Evolutionary conservation across 2,888 invertebrate genomes (phyloP), one percentile per base, ranked within the genome.

Genomic region (Dascillus cervinus): DNA sequence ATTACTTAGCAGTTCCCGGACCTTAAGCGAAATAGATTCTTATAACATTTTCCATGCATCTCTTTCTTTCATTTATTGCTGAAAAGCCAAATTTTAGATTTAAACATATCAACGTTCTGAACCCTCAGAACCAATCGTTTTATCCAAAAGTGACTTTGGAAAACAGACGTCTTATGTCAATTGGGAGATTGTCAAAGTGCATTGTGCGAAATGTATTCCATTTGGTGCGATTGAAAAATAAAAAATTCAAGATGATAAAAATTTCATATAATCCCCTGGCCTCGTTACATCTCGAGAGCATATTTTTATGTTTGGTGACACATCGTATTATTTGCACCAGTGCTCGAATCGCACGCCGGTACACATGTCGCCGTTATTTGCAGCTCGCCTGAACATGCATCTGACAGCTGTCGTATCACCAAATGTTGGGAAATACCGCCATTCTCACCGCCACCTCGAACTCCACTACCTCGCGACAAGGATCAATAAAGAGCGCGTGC

Each of bases 281-380:
- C n/a, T n/a, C n/a, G n/a, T n/a, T n/a, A 55, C 39, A 52, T 53
- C 51, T 49, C 42, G 33, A 38, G 34, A 24, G 32, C 25, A 60
- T 58, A 60, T 60, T 61, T 62, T 62, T 60, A 62, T 63, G 56
- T 52, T 52, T 51, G 50, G 54, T 63, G 63, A 64, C 64, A 63
- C 58, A 56, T 60, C 54, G 55, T 55, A 60, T 62, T 62, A 62
- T 60, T 57, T 56, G 56, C 54, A 48, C 52, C 43, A 46, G 52
- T 51, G 51, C 50, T 49, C 43, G 32, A 32, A 37, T 55, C 52
- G 56, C 47, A 45, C 46, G 51, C 47, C 41, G 53, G 52, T 60
- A 62, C 63, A 64, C 54, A 55, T 63, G 63, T 62, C 64, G 61
- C 59, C 60, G 58, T 63, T 64, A 64, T 64, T 64, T 57, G 61